Evolutionary conservation across 1,140 invertebrate genomes (phyloP), one percentile per base, ranked within the genome.

Genomic region (Ericerus pela): DNA sequence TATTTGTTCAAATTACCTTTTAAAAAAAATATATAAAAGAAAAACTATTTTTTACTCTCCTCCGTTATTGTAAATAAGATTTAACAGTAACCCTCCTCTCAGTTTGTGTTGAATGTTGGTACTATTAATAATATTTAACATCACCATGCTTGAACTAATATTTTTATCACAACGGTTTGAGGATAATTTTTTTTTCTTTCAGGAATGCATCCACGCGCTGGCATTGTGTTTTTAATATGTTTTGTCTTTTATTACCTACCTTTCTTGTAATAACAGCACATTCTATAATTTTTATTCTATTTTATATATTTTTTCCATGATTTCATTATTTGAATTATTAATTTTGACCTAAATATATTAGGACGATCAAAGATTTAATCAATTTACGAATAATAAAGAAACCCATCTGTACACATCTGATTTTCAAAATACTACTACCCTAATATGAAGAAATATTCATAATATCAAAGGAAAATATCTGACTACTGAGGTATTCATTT

Each of bases 321-420:
- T 33, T n/a, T 33, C 30, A 33, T 33, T 33, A 33, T 10, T 33
- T 33, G 30, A 33, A 33, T 24, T 47, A 47, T 12, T 47, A 33
- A 33, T 24, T 12, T 47, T 47, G 41, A 24, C 26, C 16, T 47
- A 47, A 16, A 18, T 47, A 47, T 22, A 24, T 47, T 47, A 47
- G 41, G 41, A 47, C 41, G 41, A 47, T 47, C 41, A 47, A 47
- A 47, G 41, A 47, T 47, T 47, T 47, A 47, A 24, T 47, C 41
- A 47, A 47, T 47, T 47, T 47, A 47, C 41, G 41, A 47, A 47
- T 47, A 47, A 47, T 47, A 47, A 47, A 47, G 41, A 47, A n/a
- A 47, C 16, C 41, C 10, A 47, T 47, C n/a, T n/a, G 41, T 47
- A 47, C 41, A 47, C 41, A 24, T 47, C 41, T 47, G 41, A 47